These are phyloP conservation scores for Eupithecia subumbrata DNA, from an alignment of 2,888 invertebrate species.

Conservation along the genomic window DNA sequence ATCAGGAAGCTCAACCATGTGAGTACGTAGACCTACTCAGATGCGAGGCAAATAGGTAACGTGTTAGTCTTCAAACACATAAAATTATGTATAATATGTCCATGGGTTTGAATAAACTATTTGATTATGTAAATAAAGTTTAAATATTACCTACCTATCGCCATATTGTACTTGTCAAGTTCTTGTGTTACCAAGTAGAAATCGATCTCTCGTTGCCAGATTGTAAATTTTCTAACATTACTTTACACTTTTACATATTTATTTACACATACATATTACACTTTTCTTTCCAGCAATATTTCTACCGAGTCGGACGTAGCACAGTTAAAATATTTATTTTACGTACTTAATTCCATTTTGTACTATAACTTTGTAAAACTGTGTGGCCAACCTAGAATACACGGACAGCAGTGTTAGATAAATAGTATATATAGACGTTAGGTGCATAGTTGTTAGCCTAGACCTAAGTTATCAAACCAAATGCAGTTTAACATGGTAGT, in stretches of 20 bases:
- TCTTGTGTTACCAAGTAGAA: not conserved
- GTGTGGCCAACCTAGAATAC: not conserved
- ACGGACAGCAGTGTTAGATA: not conserved
- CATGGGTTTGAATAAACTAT: not conserved
- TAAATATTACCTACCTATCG: not conserved
- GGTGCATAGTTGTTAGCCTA: not conserved
- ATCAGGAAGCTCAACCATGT: not conserved
- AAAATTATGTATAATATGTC: not conserved
- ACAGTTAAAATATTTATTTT: no score
- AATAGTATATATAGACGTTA: not conserved
- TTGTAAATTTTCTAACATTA: no score
- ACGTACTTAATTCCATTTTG: not conserved
- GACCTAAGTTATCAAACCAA: slow-evolving; percentile 1
- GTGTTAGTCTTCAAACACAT: not conserved
- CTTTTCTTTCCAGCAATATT: no score
- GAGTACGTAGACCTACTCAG: not conserved
- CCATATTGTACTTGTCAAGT: not conserved
- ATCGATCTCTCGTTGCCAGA: not conserved
- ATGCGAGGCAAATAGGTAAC: not conserved
- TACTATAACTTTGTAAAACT: not conserved
- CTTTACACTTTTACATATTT: no score
- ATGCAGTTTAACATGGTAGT: not conserved
- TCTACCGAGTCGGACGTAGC: no score
- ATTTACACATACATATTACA: no score
- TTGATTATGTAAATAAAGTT: not conserved